Evolutionary conservation across 2,797 vertebrate genomes (phyloP).

Genomic region (Tenualosa thibaudeaui): DNA sequence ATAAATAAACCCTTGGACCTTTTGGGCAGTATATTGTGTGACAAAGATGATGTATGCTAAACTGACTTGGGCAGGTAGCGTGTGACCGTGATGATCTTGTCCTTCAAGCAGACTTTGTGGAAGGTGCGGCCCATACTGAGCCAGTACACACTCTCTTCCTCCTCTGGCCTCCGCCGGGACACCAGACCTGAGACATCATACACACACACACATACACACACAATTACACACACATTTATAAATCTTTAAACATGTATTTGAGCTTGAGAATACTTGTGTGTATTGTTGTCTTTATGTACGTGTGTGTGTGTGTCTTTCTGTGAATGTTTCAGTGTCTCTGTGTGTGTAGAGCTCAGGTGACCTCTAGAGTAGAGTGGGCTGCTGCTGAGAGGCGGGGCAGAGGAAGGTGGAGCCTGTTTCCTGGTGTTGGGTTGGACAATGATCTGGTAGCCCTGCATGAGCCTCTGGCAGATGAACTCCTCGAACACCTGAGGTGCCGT

Average conservation of each 20-base stretch:
- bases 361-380: constrained; percentile 94
- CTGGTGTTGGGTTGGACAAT: constrained; percentile 88
- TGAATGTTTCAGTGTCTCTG: not conserved
- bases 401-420: constrained; percentile 72
- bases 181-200: constrained; percentile 80
- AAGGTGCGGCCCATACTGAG: constrained; percentile 98
- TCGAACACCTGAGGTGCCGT: constrained; percentile 94
- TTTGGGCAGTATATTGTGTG: too few relatives aligned
- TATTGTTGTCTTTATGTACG: not conserved
- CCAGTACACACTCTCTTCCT: constrained; percentile 93
- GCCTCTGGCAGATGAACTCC: constrained; percentile 95
- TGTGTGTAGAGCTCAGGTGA: constrained; percentile 51
- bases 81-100: constrained; percentile 97
- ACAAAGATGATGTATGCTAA: not conserved
- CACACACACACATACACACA: constrained; percentile 7
- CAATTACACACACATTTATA: not conserved
- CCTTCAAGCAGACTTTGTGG: constrained; percentile 95
- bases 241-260: not conserved
- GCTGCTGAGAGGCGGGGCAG: constrained; percentile 89
- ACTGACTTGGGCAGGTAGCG: constrained; percentile 97
- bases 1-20: too few relatives aligned
- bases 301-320: not conserved
- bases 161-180: constrained; percentile 82
- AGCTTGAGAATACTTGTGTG: not conserved
- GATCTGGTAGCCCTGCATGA: constrained; percentile 98